phyloP scores from a whole-genome alignment of 2,113 vertebrate genomes.

The Callipepla squamata region DNA sequence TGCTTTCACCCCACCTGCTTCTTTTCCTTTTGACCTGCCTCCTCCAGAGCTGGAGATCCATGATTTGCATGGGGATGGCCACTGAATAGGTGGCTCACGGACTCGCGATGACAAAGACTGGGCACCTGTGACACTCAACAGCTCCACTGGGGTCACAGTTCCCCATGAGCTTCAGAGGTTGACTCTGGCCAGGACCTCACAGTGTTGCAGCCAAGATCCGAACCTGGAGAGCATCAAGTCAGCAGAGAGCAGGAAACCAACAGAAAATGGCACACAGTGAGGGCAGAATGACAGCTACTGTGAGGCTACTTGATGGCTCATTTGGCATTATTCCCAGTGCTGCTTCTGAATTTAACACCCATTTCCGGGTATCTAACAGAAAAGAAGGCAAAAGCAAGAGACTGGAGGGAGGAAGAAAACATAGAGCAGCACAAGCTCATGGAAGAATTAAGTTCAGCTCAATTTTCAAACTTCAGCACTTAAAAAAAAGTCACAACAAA shows the following conservation, averaged over 20 bases:
- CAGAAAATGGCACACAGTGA: not conserved
- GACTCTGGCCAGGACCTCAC: not conserved
- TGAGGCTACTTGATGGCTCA: not conserved
- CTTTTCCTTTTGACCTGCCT: not conserved
- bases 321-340: not conserved
- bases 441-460: not conserved
- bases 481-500: not conserved
- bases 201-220: not conserved
- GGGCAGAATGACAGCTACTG: not conserved
- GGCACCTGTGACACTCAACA: not conserved
- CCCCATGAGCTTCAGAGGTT: not conserved
- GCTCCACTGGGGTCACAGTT: fast-evolving
- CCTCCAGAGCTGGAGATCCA: not conserved
- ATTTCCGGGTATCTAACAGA: not conserved
- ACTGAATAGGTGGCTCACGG: fast-evolving
- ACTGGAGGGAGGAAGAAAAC: not conserved
- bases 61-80: not conserved
- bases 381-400: not conserved
- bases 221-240: not conserved
- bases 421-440: not conserved
- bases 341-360: not conserved
- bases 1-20: not conserved
- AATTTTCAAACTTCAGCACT: not conserved
- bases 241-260: not conserved
- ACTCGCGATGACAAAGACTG: not conserved